phyloP scores from a whole-genome alignment of 2,888 invertebrate species.

The Hermodice carunculata region DNA sequence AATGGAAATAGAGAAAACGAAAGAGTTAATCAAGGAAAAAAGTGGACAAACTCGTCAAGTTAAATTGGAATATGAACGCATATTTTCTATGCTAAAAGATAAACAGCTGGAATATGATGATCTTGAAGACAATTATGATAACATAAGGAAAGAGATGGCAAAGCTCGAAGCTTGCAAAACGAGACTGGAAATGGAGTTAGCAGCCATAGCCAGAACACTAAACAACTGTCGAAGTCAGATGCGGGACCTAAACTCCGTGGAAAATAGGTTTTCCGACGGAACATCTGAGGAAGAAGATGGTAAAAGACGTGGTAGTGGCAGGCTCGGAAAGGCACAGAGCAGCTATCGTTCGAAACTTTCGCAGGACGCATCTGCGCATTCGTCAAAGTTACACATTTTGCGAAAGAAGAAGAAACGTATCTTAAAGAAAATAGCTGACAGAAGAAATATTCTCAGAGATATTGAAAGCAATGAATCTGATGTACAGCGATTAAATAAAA shows the following conservation, averaged over 20 bases:
- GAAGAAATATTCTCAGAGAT: not conserved
- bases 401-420: not conserved
- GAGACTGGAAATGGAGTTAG: constrained; percentile 13
- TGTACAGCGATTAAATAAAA: not conserved
- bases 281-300: not conserved
- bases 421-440: not conserved
- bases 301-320: too few species aligned
- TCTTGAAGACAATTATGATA: not conserved
- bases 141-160: not conserved
- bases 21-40: constrained; percentile 3
- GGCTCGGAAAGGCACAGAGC: not conserved
- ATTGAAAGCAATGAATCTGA: not conserved
- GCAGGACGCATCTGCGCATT: not conserved
- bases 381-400: constrained; percentile 5
- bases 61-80: constrained; percentile 7
- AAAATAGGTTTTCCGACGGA: too few species aligned
- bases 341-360: constrained; percentile 7
- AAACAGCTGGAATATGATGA: constrained; percentile 7
- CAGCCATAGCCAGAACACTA: constrained; percentile 6
- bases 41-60: not conserved
- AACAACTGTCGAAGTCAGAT: constrained; percentile 4
- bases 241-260: not conserved
- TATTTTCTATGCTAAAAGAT: constrained; percentile 12
- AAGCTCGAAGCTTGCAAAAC: constrained; percentile 7
- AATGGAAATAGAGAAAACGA: constrained; percentile 16